Percentiles rank a stretch among this genome's conserved stretches.
Conservation (phyloP, 2,113 vertebrate species). For the Bujurquina vittata region DNA sequence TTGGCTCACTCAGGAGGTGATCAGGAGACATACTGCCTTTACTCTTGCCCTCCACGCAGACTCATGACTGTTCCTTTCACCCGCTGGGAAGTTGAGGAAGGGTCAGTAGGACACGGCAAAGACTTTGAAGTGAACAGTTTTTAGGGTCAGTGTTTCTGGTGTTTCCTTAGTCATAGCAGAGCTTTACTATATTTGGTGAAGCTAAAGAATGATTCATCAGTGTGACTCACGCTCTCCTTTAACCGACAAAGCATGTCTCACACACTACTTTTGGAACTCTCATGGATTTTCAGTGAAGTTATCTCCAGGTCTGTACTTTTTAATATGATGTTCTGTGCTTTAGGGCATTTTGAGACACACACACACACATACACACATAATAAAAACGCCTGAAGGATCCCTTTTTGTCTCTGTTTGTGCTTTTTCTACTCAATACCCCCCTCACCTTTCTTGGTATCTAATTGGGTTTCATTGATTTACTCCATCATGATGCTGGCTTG, state of each 20-base stretch:
- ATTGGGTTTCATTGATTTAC: slow-evolving; percentile 82
- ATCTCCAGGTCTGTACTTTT: neutral
- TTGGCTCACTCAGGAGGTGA: slow-evolving; percentile 71
- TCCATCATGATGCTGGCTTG: slow-evolving; percentile 68
- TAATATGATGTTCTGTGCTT: neutral
- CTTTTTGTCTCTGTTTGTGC: slow-evolving; percentile 22
- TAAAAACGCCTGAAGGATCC: slow-evolving; percentile 4
- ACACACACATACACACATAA: too few species aligned
- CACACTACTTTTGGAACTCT: slow-evolving; percentile 8
- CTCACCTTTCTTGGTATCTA: slow-evolving; percentile 73
- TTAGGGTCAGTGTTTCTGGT: neutral
- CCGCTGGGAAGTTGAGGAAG: slow-evolving; percentile 14
- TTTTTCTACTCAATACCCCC: slow-evolving; percentile 57
- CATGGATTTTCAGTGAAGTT: neutral
- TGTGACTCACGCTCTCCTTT: slow-evolving; percentile 23
- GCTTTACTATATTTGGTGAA: slow-evolving; percentile 17
- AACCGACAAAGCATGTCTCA: neutral
- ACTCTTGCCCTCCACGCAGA: slow-evolving; percentile 48
- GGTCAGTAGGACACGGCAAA: slow-evolving; percentile 26
- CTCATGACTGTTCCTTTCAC: slow-evolving; percentile 43
- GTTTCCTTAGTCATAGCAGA: neutral
- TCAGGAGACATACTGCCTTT: slow-evolving; percentile 71
- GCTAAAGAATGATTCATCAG: slow-evolving; percentile 1
- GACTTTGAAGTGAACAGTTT: slow-evolving; percentile 12
- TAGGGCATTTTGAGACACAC: slow-evolving; percentile 9